phyloP scores from a whole-genome alignment of 2,888 invertebrate species.

The Heliconius sara region DNA sequence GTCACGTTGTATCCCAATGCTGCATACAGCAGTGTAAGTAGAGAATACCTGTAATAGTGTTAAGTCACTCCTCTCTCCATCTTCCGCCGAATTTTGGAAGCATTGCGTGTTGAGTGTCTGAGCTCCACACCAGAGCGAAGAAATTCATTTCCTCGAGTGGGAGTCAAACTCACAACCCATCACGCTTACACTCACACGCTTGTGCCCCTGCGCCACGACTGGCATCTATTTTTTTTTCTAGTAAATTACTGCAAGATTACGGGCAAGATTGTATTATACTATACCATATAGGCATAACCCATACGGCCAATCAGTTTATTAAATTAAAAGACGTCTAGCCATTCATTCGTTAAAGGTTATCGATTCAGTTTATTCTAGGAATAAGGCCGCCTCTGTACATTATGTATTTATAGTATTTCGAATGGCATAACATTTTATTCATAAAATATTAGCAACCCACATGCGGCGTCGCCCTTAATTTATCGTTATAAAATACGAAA shows the following conservation, averaged over 20 bases:
- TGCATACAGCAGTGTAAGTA: too few species aligned
- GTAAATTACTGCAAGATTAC: not conserved
- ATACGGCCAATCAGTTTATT: slow-evolving; percentile 12
- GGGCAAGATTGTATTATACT: not conserved
- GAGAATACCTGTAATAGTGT: too few species aligned
- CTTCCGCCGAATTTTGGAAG: too few species aligned
- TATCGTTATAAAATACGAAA: not conserved
- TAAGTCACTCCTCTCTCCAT: too few species aligned
- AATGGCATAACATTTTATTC: not conserved
- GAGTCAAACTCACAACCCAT: too few species aligned
- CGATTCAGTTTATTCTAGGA: slow-evolving; percentile 54
- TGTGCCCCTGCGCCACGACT: too few species aligned
- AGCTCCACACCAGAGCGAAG: too few species aligned
- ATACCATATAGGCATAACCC: not conserved
- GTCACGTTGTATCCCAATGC: too few species aligned
- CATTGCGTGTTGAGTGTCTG: too few species aligned
- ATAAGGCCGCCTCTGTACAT: slow-evolving; percentile 43
- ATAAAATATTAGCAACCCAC: not conserved
- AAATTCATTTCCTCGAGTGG: too few species aligned
- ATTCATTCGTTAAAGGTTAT: slow-evolving; percentile 42
- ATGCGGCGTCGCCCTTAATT: not conserved
- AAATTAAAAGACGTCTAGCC: slow-evolving; percentile 29
- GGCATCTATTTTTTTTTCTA: not conserved
- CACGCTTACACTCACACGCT: too few species aligned
- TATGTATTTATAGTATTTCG: slow-evolving; percentile 16